Evolutionary conservation across 1,140 invertebrate species (phyloP).

Genomic region (Asobara japonica): DNA sequence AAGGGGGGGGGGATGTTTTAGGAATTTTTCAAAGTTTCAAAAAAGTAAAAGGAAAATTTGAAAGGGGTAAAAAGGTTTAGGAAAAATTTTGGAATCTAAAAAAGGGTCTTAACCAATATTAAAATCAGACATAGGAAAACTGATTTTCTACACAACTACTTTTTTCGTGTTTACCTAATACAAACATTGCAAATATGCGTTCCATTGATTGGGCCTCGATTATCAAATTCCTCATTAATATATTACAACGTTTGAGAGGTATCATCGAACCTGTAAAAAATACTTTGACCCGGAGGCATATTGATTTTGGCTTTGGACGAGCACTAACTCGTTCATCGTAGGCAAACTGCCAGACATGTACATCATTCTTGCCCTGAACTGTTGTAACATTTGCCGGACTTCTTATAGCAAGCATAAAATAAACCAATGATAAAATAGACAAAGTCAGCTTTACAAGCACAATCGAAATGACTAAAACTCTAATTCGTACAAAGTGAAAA

Average conservation of each 20-base stretch:
- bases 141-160: no score
- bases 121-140: no score
- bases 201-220: neutral
- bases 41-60: no score
- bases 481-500: no score
- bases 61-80: no score
- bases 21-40: no score
- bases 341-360: slow-evolving; percentile 2
- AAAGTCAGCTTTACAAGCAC: neutral
- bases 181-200: no score
- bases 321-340: slow-evolving; percentile 31
- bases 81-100: no score
- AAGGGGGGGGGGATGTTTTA: no score
- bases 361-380: slow-evolving; percentile 1
- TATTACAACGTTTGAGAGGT: neutral
- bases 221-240: neutral
- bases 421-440: neutral
- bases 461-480: slow-evolving; percentile 13
- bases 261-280: neutral
- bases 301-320: slow-evolving; percentile 35
- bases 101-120: no score
- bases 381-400: slow-evolving; percentile 27
- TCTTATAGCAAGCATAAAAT: neutral
- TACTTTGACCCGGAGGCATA: slow-evolving; percentile 25
- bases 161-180: no score